Conservation (phyloP, 2,113 vertebrate genomes). For the Cheirogaleus medius region DNA sequence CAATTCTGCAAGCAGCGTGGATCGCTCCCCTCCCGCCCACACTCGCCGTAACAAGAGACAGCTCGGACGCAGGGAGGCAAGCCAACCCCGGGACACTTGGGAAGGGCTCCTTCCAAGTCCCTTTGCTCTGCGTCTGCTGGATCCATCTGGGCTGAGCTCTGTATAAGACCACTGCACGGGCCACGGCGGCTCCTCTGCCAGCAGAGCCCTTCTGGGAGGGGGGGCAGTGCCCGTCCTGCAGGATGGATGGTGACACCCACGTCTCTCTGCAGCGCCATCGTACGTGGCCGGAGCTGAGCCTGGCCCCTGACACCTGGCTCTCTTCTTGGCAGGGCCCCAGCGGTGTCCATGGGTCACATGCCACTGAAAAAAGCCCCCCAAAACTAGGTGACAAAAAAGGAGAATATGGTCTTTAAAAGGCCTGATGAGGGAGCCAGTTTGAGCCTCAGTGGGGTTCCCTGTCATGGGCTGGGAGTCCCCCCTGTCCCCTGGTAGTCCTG, state of each 20-base stretch:
- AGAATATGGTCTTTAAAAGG: background rate
- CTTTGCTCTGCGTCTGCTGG: background rate
- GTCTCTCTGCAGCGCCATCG: background rate
- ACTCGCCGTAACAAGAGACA: background rate
- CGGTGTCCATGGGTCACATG: rapidly evolving
- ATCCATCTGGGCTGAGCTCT: background rate
- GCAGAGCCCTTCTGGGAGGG: background rate
- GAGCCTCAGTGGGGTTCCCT: rapidly evolving
- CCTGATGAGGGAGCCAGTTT: background rate
- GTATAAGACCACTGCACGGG: rapidly evolving
- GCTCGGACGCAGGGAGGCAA: background rate
- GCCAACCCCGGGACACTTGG: background rate
- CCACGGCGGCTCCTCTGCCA: rapidly evolving
- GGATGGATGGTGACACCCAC: rapidly evolving
- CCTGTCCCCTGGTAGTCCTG: background rate
- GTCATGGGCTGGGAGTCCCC: too few relatives aligned
- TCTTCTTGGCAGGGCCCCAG: background rate
- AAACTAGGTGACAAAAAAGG: background rate
- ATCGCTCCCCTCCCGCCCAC: background rate
- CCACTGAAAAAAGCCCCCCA: background rate
- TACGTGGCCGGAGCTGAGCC: background rate
- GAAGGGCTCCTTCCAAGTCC: background rate
- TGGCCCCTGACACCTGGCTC: background rate
- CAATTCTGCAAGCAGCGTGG: background rate
- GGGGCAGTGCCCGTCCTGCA: rapidly evolving